Base-by-base conservation (phyloP, 2,113 vertebrate species). In the Tetrao urogallus region DNA sequence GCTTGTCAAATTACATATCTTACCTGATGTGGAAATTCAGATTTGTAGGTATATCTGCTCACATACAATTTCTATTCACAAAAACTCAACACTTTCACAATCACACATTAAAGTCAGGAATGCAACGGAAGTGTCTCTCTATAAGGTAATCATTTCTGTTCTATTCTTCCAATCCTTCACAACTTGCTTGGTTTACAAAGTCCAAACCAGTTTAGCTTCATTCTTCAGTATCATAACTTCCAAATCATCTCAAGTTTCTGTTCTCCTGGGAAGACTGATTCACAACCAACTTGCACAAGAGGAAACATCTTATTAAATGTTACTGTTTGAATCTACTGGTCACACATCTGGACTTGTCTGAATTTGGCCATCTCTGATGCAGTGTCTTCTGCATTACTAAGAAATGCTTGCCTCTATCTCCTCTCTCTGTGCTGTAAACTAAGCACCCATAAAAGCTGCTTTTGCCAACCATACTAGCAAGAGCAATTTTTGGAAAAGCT, bases 181-280 rank as follows among this genome's bases (percentile, higher is more conserved):
- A 32, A 91, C 22, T 80, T 83, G 52, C 43, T 45, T 54, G 21
- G 42, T 65, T 92, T 76, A 88, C 63, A 12, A 84, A 84, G 63
- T 48, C 48, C 50, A 88, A 94, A 91, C 82, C 48, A 71, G 88
- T 95, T 97, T 63, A 72, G 43, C 70, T 83, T 91, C 69, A 84
- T 95, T 92, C 65, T 94, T 94, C 72, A 11, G 10, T 30, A 86
- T 57, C 1, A 0, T 40, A 90, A 82, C 48, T 78, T 93, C 57
- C 83, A 92, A 78, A 82, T 36, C 25, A 72, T 38, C 58, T 86
- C 50, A 75, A 86, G 79, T 60, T 94, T 91, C 82, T 56, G 32
- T 52, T 71, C 34, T 94, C 47, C 52, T 81, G 72, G 47, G 56
- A 74, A 83, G 61, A 83, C 82, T 88, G 82, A 90, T 81, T 88